Percentiles rank a stretch among this genome's conserved stretches.
These are phyloP conservation scores for Platynereis dumerilii DNA, from an alignment of 2,888 invertebrate genomes.

Conservation along the genomic window DNA sequence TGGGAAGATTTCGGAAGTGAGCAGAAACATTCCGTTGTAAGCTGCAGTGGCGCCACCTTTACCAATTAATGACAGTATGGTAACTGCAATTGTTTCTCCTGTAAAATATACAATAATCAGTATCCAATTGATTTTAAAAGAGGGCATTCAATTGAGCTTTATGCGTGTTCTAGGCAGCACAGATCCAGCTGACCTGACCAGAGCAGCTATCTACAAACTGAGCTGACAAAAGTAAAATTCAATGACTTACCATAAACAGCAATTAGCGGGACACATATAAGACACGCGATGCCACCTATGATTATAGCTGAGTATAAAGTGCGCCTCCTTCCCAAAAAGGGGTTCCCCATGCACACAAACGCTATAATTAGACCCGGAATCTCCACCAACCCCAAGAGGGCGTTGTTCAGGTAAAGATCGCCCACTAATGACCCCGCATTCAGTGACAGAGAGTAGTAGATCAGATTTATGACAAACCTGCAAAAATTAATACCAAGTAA, in stretches of 20 bases:
- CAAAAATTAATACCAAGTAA: too few species aligned
- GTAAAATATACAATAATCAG: too few species aligned
- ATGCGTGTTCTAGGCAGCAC: too few species aligned
- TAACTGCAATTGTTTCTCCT: slow-evolving; percentile 9
- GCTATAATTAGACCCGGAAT: slow-evolving; percentile 28
- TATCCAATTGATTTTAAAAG: too few species aligned
- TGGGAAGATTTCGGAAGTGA: slow-evolving; percentile 36
- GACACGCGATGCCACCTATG: slow-evolving; percentile 7
- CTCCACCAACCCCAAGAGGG: slow-evolving; percentile 35
- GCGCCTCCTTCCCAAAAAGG: slow-evolving; percentile 10
- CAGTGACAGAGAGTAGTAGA: slow-evolving; percentile 38
- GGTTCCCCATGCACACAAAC: not conserved
- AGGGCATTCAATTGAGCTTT: too few species aligned
- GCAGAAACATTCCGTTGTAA: slow-evolving; percentile 32
- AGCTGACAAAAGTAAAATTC: too few species aligned
- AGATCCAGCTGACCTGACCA: too few species aligned
- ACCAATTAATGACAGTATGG: slow-evolving; percentile 31
- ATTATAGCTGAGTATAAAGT: not conserved
- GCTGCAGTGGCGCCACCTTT: slow-evolving; percentile 30
- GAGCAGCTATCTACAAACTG: too few species aligned
- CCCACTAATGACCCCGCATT: slow-evolving; percentile 35
- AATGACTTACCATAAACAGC: not conserved
- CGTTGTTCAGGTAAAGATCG: slow-evolving; percentile 35
- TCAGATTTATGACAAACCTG: slow-evolving; percentile 36
- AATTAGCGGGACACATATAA: slow-evolving; percentile 12